Evolutionary conservation across 2,113 vertebrate genomes (phyloP), one percentile per base, ranked within the genome.

Genomic region (Pleuronectes platessa): DNA sequence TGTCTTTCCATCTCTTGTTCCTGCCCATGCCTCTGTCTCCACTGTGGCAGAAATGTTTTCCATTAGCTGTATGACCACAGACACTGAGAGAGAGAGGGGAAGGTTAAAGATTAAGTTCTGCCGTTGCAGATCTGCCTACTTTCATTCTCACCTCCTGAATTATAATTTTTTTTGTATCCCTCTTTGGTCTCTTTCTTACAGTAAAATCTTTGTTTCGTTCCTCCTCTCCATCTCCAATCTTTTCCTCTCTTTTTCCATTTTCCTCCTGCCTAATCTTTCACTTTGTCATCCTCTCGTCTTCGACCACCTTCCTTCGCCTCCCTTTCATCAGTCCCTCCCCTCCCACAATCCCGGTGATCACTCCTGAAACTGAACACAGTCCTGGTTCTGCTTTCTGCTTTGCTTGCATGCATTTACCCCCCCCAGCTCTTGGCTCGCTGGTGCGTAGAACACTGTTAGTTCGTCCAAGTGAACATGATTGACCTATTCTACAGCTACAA

Each of bases 21-120:
- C 82, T 89, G 69, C 80, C 74, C 81, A 78, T 66, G 74, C 76
- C 79, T 83, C 58, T 72, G 70, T 92, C 92, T 91, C 79, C 71
- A 76, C 83, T 78, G 49, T 87, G 81, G 90, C 72, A 85, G 90
- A 94, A 93, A 94, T 95, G 93, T 91, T 96, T 95, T 88, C 87
- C 90, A 94, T 95, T 95, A 95, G 87, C 92, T 92, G 79, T 87
- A 84, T 79, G 87, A 94, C 93, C 94, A 93, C 92, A 94, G 91
- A 93, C 88, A 85, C 86, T 90, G 69, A 73, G 61, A 78, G 59
- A 80, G 71, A 88, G 91, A 42, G 40, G 0, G 84, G 68, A 62
- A 91, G 90, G 82, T 91, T 87, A 88, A 83, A 92, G 81, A 91
- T 92, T n/a, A 54, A 21, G 51, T 11, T n/a, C 20, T n/a, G 20